A percentile compares a stretch with the other conserved stretches of the same genome.
phyloP scores from a whole-genome alignment of 2,797 vertebrate species.

The Vireo griseus region DNA sequence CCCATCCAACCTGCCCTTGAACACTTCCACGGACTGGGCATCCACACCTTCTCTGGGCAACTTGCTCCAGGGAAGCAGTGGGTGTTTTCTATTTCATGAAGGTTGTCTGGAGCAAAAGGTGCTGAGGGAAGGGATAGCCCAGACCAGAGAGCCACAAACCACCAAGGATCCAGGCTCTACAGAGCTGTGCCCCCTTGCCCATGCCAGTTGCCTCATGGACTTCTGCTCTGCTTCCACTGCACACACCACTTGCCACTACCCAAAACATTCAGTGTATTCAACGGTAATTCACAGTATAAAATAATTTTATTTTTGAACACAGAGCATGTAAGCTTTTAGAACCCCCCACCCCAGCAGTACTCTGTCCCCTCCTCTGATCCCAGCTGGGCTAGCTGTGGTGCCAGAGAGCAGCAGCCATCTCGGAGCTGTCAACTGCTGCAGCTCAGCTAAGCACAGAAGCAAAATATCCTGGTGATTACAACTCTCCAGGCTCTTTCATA shows the following conservation, averaged over 20 bases:
- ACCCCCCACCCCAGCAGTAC: rapidly evolving
- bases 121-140: not conserved
- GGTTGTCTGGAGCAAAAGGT: not conserved
- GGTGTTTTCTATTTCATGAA: not conserved
- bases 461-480: rapidly evolving
- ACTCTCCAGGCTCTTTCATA: not conserved
- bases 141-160: not conserved
- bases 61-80: not conserved
- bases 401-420: rapidly evolving
- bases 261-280: not conserved
- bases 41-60: not conserved
- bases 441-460: not conserved
- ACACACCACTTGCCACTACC: not conserved
- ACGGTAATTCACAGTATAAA: not conserved
- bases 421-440: too few relatives aligned
- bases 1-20: not conserved
- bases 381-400: not conserved
- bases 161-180: not conserved
- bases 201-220: not conserved
- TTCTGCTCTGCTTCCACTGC: not conserved
- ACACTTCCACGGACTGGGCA: not conserved
- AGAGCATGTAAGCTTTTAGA: not conserved
- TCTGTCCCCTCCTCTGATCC: not conserved
- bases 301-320: not conserved
- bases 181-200: too few relatives aligned